These are phyloP conservation scores for Aspidoscelis tigris DNA, from an alignment of 2,113 vertebrate genomes.

Conservation along the genomic window DNA sequence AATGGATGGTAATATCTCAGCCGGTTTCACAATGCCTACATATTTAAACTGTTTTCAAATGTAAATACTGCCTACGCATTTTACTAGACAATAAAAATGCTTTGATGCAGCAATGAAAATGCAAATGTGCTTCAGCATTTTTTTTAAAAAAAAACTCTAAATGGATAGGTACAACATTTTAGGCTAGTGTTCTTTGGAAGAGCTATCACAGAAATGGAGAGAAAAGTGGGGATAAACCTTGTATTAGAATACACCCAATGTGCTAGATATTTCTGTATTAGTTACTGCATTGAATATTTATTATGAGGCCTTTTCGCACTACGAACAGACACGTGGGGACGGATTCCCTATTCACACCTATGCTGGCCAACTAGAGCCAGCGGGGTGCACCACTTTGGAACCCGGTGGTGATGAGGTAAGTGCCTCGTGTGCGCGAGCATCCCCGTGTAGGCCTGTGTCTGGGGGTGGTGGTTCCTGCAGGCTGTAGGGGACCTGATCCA, in stretches of 20 bases:
- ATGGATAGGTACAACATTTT: slow-evolving; percentile 45
- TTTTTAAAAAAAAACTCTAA: slow-evolving; percentile 50
- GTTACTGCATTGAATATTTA: background rate
- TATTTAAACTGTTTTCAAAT: slow-evolving; percentile 66
- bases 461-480: too few relatives aligned
- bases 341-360: too few relatives aligned
- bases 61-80: slow-evolving; percentile 65
- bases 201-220: slow-evolving; percentile 19
- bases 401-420: too few relatives aligned
- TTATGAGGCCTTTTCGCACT: too few relatives aligned
- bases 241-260: background rate
- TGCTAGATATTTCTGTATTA: background rate
- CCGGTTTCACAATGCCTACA: slow-evolving; percentile 49
- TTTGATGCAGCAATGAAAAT: slow-evolving; percentile 66
- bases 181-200: slow-evolving; percentile 58
- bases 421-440: too few relatives aligned
- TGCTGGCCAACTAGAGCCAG: too few relatives aligned
- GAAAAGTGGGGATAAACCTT: slow-evolving; percentile 13
- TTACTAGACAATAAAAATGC: slow-evolving; percentile 68
- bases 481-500: too few relatives aligned
- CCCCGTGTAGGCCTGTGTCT: too few relatives aligned
- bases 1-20: slow-evolving; percentile 19
- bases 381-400: too few relatives aligned
- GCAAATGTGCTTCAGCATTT: slow-evolving; percentile 60
- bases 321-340: too few relatives aligned